Percentiles rank a stretch among this genome's conserved stretches.
Conservation (phyloP, 1,140 invertebrate genomes). For the Nasonia longicornis region DNA sequence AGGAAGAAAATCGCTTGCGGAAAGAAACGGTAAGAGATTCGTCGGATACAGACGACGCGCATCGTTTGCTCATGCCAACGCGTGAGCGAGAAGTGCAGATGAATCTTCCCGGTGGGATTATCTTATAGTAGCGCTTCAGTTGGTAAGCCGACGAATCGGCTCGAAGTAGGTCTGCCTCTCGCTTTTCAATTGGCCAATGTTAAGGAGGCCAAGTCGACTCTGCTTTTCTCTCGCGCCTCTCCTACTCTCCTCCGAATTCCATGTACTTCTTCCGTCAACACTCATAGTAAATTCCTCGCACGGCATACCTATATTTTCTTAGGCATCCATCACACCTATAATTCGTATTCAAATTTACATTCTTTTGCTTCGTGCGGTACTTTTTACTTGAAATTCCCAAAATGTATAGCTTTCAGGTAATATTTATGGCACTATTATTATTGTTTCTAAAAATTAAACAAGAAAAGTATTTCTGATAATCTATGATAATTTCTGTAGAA, state of each 20-base stretch:
- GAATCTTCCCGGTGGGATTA: slow-evolving; percentile 38
- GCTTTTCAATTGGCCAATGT: slow-evolving; percentile 52
- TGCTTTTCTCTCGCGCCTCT: slow-evolving; percentile 26
- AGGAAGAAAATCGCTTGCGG: no score
- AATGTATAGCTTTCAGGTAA: not conserved
- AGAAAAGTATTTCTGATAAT: no score
- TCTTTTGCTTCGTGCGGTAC: not conserved
- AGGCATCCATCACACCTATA: slow-evolving; percentile 28
- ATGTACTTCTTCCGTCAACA: slow-evolving; percentile 32
- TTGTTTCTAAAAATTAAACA: not conserved
- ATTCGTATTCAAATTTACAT: slow-evolving; percentile 34
- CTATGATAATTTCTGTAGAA: no score
- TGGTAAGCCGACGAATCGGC: slow-evolving; percentile 53
- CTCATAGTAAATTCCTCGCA: not conserved
- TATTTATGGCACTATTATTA: not conserved
- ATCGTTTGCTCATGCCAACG: slow-evolving; percentile 28
- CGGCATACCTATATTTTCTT: slow-evolving; percentile 21
- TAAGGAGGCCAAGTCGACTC: slow-evolving; percentile 46
- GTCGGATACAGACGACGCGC: not conserved
- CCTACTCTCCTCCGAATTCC: slow-evolving; percentile 28
- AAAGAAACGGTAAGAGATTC: not conserved
- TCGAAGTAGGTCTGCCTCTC: slow-evolving; percentile 54
- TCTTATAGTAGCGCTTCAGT: slow-evolving; percentile 59
- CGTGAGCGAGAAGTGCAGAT: slow-evolving; percentile 41
- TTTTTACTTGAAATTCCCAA: not conserved